A percentile compares a stretch with the other conserved stretches of the same genome.
These are phyloP conservation scores for Enteromius thamalakanensis DNA, from an alignment of 2,797 vertebrate species.

Conservation along the genomic window DNA sequence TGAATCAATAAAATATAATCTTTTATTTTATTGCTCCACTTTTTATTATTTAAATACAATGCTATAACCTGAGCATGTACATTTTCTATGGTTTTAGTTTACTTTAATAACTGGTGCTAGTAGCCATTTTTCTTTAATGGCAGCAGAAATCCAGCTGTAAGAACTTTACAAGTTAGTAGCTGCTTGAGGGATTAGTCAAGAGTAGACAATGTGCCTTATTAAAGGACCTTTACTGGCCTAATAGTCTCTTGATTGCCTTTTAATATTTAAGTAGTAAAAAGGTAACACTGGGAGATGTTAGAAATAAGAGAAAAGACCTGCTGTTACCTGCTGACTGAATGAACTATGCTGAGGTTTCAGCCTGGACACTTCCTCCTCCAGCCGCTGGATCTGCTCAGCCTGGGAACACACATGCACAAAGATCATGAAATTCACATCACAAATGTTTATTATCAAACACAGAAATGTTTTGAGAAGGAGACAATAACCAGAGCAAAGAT, in stretches of 20 bases:
- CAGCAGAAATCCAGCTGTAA: background rate
- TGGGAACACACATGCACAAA: slow-evolving; percentile 52
- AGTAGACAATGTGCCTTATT: background rate
- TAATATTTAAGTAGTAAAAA: background rate
- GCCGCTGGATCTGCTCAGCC: slow-evolving; percentile 55
- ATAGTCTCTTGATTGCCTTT: background rate
- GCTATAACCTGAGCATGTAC: background rate
- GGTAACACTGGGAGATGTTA: background rate
- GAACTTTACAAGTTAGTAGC: background rate
- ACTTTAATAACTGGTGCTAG: background rate
- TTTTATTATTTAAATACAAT: background rate
- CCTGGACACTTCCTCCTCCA: slow-evolving; percentile 57
- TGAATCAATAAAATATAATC: background rate
- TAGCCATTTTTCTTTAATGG: background rate
- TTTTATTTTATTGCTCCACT: background rate
- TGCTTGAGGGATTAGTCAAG: background rate
- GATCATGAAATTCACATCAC: slow-evolving; percentile 51
- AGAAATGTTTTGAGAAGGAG: slow-evolving; percentile 57
- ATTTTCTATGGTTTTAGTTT: background rate
- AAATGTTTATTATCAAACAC: slow-evolving; percentile 56
- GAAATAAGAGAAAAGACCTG: slow-evolving; percentile 26
- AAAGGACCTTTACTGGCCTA: background rate
- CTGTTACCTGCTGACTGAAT: slow-evolving; percentile 66
- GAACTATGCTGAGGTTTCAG: slow-evolving; percentile 48
- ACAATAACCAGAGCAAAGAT: slow-evolving; percentile 57